Conservation (phyloP, 2,888 invertebrate genomes). For the Cremastinae sp. region DNA sequence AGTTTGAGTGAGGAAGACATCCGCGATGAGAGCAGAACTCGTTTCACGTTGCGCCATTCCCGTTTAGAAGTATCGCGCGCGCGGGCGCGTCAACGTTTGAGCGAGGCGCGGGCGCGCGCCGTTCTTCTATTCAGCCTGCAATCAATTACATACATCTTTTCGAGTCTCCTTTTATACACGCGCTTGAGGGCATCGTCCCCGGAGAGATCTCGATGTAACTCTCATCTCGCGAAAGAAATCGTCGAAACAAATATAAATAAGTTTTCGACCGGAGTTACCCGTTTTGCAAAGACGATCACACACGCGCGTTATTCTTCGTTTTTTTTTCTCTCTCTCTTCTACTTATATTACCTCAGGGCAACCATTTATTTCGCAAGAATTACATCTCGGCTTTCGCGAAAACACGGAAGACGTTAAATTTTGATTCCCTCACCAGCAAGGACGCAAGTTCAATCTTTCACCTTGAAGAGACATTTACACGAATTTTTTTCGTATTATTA, state of each 20-base stretch:
- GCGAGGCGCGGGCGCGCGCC: no score
- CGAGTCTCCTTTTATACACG: slow-evolving; percentile 1
- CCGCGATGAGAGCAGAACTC: neutral
- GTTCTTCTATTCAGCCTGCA: neutral
- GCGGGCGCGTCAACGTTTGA: neutral
- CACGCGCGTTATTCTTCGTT: no score
- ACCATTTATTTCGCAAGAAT: no score
- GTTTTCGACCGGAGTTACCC: slow-evolving; percentile 4
- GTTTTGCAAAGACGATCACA: no score
- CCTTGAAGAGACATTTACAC: no score
- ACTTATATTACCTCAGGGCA: no score
- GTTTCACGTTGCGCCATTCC: slow-evolving; percentile 44
- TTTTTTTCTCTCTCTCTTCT: no score
- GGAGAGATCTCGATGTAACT: slow-evolving; percentile 30
- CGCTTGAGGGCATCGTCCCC: slow-evolving; percentile 40
- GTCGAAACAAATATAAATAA: slow-evolving; percentile 25
- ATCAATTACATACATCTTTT: slow-evolving; percentile 28
- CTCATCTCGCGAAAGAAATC: slow-evolving; percentile 32
- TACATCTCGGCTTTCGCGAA: no score
- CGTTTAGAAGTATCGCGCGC: slow-evolving; percentile 25
- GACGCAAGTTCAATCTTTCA: no score
- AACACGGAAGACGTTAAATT: no score
- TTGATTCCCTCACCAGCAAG: no score
- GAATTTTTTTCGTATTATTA: no score
- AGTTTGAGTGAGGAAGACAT: slow-evolving; percentile 20